A percentile compares a stretch with the other conserved stretches of the same genome.
phyloP scores from a whole-genome alignment of 2,888 invertebrate genomes.

The Orchestes rusci region DNA sequence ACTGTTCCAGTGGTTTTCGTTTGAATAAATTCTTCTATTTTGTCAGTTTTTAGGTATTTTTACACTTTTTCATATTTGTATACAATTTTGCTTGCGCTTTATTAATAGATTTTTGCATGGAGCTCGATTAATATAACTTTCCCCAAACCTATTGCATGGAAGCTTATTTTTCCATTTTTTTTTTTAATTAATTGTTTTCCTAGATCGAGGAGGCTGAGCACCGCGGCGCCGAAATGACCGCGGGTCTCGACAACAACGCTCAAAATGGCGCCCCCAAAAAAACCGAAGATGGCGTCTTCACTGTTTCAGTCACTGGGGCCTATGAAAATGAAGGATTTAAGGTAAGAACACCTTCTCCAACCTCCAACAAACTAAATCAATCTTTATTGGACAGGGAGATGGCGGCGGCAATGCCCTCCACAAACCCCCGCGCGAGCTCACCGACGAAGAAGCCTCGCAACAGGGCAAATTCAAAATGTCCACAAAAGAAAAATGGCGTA shows the following conservation, averaged over 20 bases:
- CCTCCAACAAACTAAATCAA: neutral
- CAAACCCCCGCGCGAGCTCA: slow-evolving; percentile 57
- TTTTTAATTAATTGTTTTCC: too few relatives aligned
- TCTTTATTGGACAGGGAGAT: slow-evolving; percentile 54
- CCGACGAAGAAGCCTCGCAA: slow-evolving; percentile 57
- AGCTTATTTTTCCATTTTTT: too few relatives aligned
- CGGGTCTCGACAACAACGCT: slow-evolving; percentile 46
- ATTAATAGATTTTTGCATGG: too few relatives aligned
- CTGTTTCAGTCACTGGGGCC: slow-evolving; percentile 56
- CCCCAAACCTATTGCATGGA: too few relatives aligned
- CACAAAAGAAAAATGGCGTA: slow-evolving; percentile 80
- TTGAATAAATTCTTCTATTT: too few relatives aligned
- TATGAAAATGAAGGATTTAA: slow-evolving; percentile 67
- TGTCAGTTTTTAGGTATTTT: too few relatives aligned
- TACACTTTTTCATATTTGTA: too few relatives aligned
- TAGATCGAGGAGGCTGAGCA: slow-evolving; percentile 51
- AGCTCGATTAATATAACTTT: too few relatives aligned
- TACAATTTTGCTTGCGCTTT: too few relatives aligned
- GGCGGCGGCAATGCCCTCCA: slow-evolving; percentile 45
- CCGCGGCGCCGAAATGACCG: slow-evolving; percentile 53
- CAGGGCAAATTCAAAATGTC: slow-evolving; percentile 73
- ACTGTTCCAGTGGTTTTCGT: too few relatives aligned
- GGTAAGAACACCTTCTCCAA: slow-evolving; percentile 6
- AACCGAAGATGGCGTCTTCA: slow-evolving; percentile 53
- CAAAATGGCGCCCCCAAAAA: slow-evolving; percentile 46